These are phyloP conservation scores for Molossus molossus DNA, from an alignment of 2,797 vertebrate genomes.

Conservation along the genomic window DNA sequence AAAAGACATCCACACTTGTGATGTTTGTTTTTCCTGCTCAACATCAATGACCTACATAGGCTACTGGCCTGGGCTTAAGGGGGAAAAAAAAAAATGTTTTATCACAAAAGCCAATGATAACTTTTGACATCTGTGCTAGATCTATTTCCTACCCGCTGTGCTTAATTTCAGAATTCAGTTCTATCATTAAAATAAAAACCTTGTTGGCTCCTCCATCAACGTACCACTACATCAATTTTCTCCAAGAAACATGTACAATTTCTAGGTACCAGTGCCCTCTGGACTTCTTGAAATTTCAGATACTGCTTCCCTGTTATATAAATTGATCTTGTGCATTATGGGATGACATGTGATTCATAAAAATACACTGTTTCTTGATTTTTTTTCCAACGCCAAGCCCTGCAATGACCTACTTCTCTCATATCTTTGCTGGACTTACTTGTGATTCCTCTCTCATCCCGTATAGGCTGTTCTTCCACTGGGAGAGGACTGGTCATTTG, in stretches of 20 bases:
- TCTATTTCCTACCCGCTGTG: conserved; percentile 77
- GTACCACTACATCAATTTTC: conserved; percentile 77
- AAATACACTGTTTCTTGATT: conserved; percentile 72
- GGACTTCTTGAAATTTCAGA: conserved; percentile 58
- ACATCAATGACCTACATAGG: conserved; percentile 78
- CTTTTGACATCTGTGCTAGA: conserved; percentile 72
- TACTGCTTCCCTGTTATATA: conserved; percentile 36
- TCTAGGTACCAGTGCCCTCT: conserved; percentile 43
- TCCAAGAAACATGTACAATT: conserved; percentile 71
- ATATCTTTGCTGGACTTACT: background rate
- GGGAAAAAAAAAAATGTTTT: conserved; percentile 13
- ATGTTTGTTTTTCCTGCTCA: conserved; percentile 63
- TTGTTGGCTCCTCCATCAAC: conserved; percentile 62
- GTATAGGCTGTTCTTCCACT: background rate
- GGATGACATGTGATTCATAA: background rate
- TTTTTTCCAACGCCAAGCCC: background rate
- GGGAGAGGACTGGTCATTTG: conserved; percentile 44
- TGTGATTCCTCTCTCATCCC: background rate
- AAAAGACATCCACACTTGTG: conserved; percentile 31
- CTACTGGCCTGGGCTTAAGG: conserved; percentile 23
- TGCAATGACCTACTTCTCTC: background rate
- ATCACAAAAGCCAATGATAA: conserved; percentile 74
- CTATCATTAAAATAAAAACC: conserved; percentile 78
- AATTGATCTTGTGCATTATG: conserved; percentile 43
- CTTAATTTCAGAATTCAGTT: conserved; percentile 83